Base-by-base conservation (phyloP, 2,797 vertebrate species). In the Gouania willdenowi region DNA sequence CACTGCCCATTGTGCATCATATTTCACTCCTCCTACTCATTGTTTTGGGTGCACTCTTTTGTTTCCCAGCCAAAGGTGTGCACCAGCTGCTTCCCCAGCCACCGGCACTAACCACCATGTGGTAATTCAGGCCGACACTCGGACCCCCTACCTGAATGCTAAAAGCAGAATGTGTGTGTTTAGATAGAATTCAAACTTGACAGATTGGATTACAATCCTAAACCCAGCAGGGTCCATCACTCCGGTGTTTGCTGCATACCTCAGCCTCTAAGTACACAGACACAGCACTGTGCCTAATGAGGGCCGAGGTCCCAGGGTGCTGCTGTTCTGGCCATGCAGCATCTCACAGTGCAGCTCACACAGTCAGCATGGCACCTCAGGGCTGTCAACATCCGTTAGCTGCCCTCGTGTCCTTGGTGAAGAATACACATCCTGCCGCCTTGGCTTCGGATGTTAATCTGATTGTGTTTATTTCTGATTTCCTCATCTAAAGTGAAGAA, bases 91-190 rank as follows among this genome's bases (percentile, higher is more conserved):
- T 52, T 40, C n/a, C 17, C 23, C 52, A 57, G 63, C 72, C 70
- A 59, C 35, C 15, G 47, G 71, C 64, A 2, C 49, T 33, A 37
- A 25, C 38, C 31, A 3, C 44, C 31, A 9, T 54, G 46, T 27
- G 24, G 41, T 86, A 82, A 85, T 73, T 47, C 60, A 66, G 75
- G 48, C 49, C 20, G 81, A 88, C 81, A 77, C 42, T 18, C 43
- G 47, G 50, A 27, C 62, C 74, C 71, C 70, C 76, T 62, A 81
- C 79, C 76, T 77, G 70, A 66, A 57, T 62, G 49, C 81, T 76
- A 78, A 78, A 80, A 86, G 83, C 75, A 81, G 79, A 72, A 60
- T 31, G 41, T 45, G 53, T 36, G 66, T 70, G 71, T 81, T 75
- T 76, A 62, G 69, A 72, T 64, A 49, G 64, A 60, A 76, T 69